Base-by-base conservation (phyloP, 1,140 invertebrate species). In the Mizuhopecten yessoensis region DNA sequence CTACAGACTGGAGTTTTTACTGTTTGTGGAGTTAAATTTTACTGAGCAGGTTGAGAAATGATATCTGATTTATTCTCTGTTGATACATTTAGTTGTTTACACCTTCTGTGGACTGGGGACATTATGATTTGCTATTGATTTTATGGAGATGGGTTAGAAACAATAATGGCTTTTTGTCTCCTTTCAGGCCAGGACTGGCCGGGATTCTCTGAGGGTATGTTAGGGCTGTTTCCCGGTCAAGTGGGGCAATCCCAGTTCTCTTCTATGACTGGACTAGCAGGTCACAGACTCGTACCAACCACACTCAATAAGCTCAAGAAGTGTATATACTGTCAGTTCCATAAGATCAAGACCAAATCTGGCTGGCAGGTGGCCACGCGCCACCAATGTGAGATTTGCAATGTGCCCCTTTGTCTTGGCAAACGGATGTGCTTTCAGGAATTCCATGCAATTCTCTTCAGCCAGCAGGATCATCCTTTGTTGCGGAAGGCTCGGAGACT, bases 301-400 rank as follows among this genome's bases (percentile, higher is more conserved):
- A 29, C 87, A 29, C 39, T 34, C 20, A 87, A 87, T 45, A 90
- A 90, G 57, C 87, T 90, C 23, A 90, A 90, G 87, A 42, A 87
- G 15, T 90, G 90, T 75, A 36, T 57, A 34, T 88, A 87, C 86
- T 90, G 90, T 88, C 90, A 90, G 34, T 57, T 90, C 39, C 33
- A 45, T 36, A 90, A 90, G n/a, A 34, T 90, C 11, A 42, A 57
- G 33, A 90, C 90, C 23, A 45, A 75, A 23, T 34, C 39, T 34
- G 90, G 90, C 29, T 90, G 87, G 39, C 86, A 87, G 34, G 87
- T 90, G 23, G 87, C 87, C 34, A 90, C 90, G 11, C 34, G 86
- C 0, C 45, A 75, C 57, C 90, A 90, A 23, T 90, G 90, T 33
- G 29, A 87, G 34, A 42, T 36, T 1, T 90, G 90, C 87, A 34